These are phyloP conservation scores for Acrobasis repandana DNA, from an alignment of 2,888 invertebrate genomes.

Conservation along the genomic window DNA sequence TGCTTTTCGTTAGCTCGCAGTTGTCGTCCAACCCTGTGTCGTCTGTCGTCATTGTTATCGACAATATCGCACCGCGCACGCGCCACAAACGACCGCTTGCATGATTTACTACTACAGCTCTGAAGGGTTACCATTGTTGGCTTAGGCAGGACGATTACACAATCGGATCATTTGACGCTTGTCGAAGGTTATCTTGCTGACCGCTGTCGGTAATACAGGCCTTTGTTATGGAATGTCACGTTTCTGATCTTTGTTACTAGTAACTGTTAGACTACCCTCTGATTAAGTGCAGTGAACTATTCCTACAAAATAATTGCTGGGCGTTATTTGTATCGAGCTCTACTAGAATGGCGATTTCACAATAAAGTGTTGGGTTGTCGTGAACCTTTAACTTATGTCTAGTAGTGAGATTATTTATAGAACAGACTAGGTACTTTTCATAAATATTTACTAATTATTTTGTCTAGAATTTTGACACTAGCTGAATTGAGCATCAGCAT, in stretches of 20 bases:
- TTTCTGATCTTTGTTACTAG: slow-evolving; percentile 55
- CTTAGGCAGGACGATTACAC: slow-evolving; percentile 64
- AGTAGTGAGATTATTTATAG: neutral
- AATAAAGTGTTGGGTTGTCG: neutral
- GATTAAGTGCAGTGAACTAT: slow-evolving; percentile 25
- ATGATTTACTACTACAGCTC: slow-evolving; percentile 69
- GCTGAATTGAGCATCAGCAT: too few species aligned
- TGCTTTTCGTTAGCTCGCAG: slow-evolving; percentile 38
- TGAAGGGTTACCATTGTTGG: slow-evolving; percentile 69
- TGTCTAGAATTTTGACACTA: too few species aligned
- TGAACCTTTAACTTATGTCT: neutral
- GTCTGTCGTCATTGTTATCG: slow-evolving; percentile 47
- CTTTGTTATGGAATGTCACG: slow-evolving; percentile 62
- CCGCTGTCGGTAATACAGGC: slow-evolving; percentile 38
- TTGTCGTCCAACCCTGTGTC: slow-evolving; percentile 43
- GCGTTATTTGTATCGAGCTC: slow-evolving; percentile 12
- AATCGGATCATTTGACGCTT: slow-evolving; percentile 64
- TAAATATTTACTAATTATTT: too few species aligned
- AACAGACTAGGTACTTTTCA: too few species aligned
- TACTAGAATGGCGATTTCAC: slow-evolving; percentile 12
- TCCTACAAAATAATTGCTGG: slow-evolving; percentile 16
- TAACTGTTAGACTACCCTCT: slow-evolving; percentile 22
- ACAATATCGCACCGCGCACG: slow-evolving; percentile 64
- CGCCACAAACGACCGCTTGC: slow-evolving; percentile 70
- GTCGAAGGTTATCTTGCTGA: slow-evolving; percentile 63